Evolutionary conservation across 1,140 invertebrate genomes (phyloP), one percentile per base, ranked within the genome.

Genomic region (Drosophila biarmipes): DNA sequence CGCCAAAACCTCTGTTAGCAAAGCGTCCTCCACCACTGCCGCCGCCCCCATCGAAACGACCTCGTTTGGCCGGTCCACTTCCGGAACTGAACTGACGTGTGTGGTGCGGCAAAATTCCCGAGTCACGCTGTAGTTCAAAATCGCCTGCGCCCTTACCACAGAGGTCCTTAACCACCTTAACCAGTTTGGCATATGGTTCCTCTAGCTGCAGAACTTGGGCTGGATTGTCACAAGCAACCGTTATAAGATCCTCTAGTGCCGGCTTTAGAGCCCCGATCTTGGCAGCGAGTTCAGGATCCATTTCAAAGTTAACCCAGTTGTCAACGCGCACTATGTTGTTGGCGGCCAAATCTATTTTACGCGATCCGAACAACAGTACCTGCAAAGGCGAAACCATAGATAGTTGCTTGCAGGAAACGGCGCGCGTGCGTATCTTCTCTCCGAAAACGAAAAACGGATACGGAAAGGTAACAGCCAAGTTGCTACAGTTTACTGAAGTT

Each of bases 371-470:
- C 6, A 99, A 92, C 66, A 99, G 91, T 6, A 99, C 92, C 92
- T 99, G 98, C 63, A 99, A 92, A 0, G 98, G 98, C 2, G 98
- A 96, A 2, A 99, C 96, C 98, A 99, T 99, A 0, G 97, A 98
- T 94, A 98, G 96, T 93, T 99, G 98, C 91, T 99, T 99, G 92
- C 98, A 99, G 14, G 97, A 97, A n/a, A 99, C 98, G 6, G 98
- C 98, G 74, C 97, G 94, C 0, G 98, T 99, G 54, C 98, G 95
- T 46, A 99, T 98, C 94, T 99, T 99, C 93, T 99, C 98, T 3
- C 98, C 98, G 92, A 99, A 99, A 35, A 99, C 97, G 92, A 99
- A 99, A 89, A 99, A 97, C 4, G 98, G 98, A 62, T 96, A 98
- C 0, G 97, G 96, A 82, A 99, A 99, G 57, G 94, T 94, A 56